Evolutionary conservation across 2,888 invertebrate genomes (phyloP).

Genomic region (Plebejus melissa): DNA sequence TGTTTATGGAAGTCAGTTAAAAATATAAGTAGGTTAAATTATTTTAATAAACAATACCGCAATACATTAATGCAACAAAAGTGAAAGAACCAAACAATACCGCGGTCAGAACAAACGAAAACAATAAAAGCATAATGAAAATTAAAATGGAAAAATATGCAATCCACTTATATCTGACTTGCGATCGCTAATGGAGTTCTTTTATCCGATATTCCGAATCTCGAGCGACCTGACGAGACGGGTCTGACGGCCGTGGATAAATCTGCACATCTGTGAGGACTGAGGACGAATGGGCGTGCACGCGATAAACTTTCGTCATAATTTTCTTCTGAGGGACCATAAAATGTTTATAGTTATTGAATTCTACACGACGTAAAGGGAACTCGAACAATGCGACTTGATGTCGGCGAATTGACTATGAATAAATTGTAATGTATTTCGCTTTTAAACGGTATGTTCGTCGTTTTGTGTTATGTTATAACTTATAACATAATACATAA

Average conservation of each 20-base stretch:
- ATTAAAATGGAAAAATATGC: conserved; percentile 9
- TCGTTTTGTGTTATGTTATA: neutral
- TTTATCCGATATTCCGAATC: conserved; percentile 25
- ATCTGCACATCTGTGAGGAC: neutral
- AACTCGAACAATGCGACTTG: neutral
- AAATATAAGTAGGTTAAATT: neutral
- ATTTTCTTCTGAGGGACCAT: conserved; percentile 1
- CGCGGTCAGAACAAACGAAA: conserved; percentile 4
- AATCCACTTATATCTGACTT: conserved; percentile 18
- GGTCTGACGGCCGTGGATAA: conserved; percentile 19
- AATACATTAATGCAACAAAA: neutral
- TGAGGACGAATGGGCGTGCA: neutral
- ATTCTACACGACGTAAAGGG: conserved; percentile 14
- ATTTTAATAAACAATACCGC: neutral
- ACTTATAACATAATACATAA: neutral
- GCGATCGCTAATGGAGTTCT: conserved; percentile 21
- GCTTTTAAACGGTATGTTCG: neutral
- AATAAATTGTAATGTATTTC: conserved; percentile 9
- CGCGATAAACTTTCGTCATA: conserved; percentile 7
- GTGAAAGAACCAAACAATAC: neutral
- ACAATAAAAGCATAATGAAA: conserved; percentile 3
- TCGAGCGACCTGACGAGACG: conserved; percentile 17
- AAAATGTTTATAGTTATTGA: conserved; percentile 26
- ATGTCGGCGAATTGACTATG: conserved; percentile 16
- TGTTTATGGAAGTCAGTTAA: no score